A percentile compares a stretch with the other conserved stretches of the same genome.
phyloP scores from a whole-genome alignment of 30 jellyfish, hydroid and myxozoan genomes.

The Aurelia aurita region DNA sequence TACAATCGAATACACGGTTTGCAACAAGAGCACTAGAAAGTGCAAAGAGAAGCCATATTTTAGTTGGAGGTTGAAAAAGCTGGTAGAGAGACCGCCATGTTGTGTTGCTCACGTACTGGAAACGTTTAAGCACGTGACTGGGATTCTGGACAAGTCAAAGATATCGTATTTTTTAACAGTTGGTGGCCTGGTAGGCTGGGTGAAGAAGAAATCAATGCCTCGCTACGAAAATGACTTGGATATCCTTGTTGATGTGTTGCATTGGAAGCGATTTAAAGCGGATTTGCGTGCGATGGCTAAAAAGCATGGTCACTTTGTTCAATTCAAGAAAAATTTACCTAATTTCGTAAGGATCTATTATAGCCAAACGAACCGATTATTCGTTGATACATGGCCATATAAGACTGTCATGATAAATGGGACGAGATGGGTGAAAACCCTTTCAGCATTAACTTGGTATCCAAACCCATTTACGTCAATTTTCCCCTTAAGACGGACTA shows the following conservation, averaged over 20 bases:
- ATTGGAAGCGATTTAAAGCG: constrained; percentile 36
- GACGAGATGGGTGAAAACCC: constrained; percentile 25
- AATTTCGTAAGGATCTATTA: constrained; percentile 33
- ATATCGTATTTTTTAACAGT: constrained; percentile 28
- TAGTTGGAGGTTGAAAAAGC: constrained; percentile 4
- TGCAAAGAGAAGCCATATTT: constrained; percentile 66
- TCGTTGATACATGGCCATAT: constrained; percentile 71
- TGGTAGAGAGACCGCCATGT: constrained; percentile 73
- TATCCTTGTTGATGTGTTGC: constrained; percentile 14
- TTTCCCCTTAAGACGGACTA: constrained; percentile 35
- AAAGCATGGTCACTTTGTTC: constrained; percentile 11
- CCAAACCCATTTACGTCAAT: constrained; percentile 6
- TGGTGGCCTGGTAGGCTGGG: constrained; percentile 75
- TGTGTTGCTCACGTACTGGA: constrained; percentile 63
- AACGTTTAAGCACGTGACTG: constrained; percentile 24
- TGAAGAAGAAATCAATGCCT: constrained; percentile 23
- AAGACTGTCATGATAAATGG: neutral
- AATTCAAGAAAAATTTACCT: neutral
- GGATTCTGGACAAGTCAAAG: constrained; percentile 1
- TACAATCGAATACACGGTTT: constrained; percentile 39
- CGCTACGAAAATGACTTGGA: constrained; percentile 66
- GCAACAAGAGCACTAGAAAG: constrained; percentile 32
- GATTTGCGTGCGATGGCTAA: neutral
- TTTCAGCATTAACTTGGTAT: constrained; percentile 38
- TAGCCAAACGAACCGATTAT: constrained; percentile 39